Percentiles rank a stretch among this genome's conserved stretches.
Evolutionary conservation across 2,113 vertebrate genomes (phyloP).

Genomic region (Gila orcuttii): DNA sequence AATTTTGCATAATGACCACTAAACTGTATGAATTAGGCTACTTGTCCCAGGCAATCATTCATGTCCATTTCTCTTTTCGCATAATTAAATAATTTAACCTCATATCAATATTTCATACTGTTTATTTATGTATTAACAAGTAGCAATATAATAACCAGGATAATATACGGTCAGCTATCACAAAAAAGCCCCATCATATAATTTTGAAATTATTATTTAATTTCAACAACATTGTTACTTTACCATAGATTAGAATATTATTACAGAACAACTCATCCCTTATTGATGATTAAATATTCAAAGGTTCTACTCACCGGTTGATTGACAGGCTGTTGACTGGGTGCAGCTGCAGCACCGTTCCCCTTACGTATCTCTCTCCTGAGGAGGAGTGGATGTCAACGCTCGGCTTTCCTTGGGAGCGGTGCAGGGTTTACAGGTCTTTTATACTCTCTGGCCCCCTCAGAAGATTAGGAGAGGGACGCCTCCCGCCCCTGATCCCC

Average conservation of each 20-base stretch:
- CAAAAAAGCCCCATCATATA: neutral
- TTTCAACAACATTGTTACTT: neutral
- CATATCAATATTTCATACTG: neutral
- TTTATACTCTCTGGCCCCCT: constrained; percentile 74
- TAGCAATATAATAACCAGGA: neutral
- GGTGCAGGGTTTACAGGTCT: constrained; percentile 38
- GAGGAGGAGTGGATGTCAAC: constrained; percentile 51
- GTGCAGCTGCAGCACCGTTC: constrained; percentile 53
- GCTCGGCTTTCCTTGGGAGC: constrained; percentile 66
- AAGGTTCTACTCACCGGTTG: constrained; percentile 44
- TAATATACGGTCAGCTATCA: neutral
- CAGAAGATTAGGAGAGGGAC: constrained; percentile 78
- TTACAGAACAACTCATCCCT: neutral
- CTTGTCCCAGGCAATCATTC: neutral
- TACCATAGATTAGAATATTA: neutral
- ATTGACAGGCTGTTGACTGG: neutral
- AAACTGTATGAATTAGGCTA: neutral
- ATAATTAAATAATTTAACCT: neutral
- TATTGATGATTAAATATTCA: neutral
- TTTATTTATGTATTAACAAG: neutral
- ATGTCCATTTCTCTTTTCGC: neutral
- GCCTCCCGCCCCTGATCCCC: constrained; percentile 63
- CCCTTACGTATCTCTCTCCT: constrained; percentile 57
- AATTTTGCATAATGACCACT: neutral
- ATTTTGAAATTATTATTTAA: neutral